Conservation (phyloP, 2,797 vertebrate genomes). For the Carapus acus region DNA sequence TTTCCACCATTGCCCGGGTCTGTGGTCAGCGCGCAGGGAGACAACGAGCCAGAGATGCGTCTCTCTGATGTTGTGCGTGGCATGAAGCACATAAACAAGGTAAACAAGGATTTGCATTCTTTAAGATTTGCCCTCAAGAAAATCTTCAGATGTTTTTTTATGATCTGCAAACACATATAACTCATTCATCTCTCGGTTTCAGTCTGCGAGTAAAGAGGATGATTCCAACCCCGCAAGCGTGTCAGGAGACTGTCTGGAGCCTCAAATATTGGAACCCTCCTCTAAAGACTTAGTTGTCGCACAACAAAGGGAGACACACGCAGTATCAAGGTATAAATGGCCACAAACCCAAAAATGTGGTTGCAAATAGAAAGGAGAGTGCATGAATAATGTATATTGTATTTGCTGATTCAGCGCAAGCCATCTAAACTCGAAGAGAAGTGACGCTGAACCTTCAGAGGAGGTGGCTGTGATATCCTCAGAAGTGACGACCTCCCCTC, state of each 20-base stretch:
- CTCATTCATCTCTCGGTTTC: slow-evolving; percentile 5
- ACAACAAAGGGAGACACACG: background rate
- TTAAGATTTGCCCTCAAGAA: too few relatives aligned
- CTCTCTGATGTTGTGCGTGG: slow-evolving; percentile 92
- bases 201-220: slow-evolving; percentile 50
- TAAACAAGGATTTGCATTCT: slow-evolving; percentile 32
- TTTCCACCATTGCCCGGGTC: slow-evolving; percentile 94
- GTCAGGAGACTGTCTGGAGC: slow-evolving; percentile 23
- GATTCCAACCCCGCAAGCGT: slow-evolving; percentile 19
- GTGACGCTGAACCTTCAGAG: slow-evolving; percentile 28
- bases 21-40: slow-evolving; percentile 74
- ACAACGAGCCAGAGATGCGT: slow-evolving; percentile 82
- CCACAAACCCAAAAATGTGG: background rate
- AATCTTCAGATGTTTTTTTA: too few relatives aligned
- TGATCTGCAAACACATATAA: too few relatives aligned
- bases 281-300: slow-evolving; percentile 24
- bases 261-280: slow-evolving; percentile 9
- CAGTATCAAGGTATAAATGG: slow-evolving; percentile 51
- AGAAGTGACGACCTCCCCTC: background rate
- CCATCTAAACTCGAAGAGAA: slow-evolving; percentile 33
- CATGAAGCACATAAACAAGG: slow-evolving; percentile 82
- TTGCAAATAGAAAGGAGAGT: background rate
- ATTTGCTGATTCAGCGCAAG: slow-evolving; percentile 39
- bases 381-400: background rate
- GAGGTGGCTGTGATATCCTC: slow-evolving; percentile 11